Evolutionary conservation across 2,797 vertebrate genomes (phyloP).

Genomic region (Lophotriccus pileatus): DNA sequence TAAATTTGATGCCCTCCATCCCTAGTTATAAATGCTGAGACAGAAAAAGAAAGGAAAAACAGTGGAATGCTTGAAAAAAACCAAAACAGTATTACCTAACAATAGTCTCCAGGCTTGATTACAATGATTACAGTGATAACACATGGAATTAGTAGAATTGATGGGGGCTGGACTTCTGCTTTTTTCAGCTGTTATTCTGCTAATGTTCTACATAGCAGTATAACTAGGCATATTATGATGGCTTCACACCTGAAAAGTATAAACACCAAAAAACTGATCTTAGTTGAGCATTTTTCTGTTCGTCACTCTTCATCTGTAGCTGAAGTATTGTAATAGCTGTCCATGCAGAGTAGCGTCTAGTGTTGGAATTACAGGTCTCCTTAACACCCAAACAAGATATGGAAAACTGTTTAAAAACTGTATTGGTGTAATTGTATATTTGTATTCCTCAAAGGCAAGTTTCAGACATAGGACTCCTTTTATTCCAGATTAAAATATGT

Average conservation of each 20-base stretch:
- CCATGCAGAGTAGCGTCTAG: neutral
- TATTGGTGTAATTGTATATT: neutral
- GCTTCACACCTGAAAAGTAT: neutral
- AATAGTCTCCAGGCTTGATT: neutral
- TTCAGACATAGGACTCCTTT: neutral
- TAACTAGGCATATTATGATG: neutral
- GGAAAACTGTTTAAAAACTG: neutral
- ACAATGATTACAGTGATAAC: neutral
- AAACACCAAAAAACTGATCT: neutral
- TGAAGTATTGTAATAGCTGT: neutral
- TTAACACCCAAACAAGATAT: accelerated
- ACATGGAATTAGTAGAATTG: neutral
- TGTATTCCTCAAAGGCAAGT: neutral
- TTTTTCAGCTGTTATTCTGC: neutral
- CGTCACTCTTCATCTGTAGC: neutral
- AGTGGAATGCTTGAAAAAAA: neutral
- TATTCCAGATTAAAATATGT: neutral
- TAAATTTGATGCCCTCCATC: neutral
- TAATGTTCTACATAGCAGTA: neutral
- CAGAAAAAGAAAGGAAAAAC: neutral
- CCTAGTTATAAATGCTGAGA: neutral
- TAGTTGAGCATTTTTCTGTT: neutral
- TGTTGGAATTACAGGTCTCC: neutral
- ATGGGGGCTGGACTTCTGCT: neutral
- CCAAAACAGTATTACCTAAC: neutral